These are phyloP conservation scores for Augiades crinisus DNA, from an alignment of 2,888 invertebrate species.

Conservation along the genomic window DNA sequence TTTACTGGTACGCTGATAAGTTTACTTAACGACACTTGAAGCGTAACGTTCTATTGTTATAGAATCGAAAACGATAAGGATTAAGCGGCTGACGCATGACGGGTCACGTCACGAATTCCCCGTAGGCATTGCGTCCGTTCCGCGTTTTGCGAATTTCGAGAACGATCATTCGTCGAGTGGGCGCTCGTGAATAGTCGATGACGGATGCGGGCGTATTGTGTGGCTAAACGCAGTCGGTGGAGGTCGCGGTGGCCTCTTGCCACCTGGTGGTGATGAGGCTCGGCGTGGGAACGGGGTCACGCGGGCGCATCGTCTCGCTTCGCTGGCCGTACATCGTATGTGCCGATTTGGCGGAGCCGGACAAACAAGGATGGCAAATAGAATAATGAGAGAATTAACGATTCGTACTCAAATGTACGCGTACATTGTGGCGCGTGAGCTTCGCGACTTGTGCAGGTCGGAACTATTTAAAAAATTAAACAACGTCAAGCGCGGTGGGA, in stretches of 20 bases:
- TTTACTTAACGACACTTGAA: constrained; percentile 9
- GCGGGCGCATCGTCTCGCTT: constrained; percentile 69
- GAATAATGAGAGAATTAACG: too few relatives aligned
- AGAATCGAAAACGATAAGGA: constrained; percentile 10
- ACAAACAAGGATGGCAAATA: constrained; percentile 22
- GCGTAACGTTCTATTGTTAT: constrained; percentile 22
- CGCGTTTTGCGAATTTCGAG: constrained; percentile 15
- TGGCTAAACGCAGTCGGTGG: constrained; percentile 41
- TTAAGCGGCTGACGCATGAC: constrained; percentile 6
- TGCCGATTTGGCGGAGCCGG: constrained; percentile 33
- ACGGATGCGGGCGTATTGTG: constrained; percentile 14
- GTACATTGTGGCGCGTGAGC: neutral
- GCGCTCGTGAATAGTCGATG: neutral
- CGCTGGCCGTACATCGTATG: constrained; percentile 46
- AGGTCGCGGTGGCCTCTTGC: constrained; percentile 50
- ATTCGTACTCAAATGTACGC: too few relatives aligned
- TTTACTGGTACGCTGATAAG: neutral
- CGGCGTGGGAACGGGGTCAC: constrained; percentile 74
- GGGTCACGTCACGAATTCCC: neutral
- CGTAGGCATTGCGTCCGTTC: constrained; percentile 9
- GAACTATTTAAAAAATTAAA: too few relatives aligned
- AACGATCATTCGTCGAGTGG: neutral
- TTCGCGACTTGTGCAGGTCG: too few relatives aligned
- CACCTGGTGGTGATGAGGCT: constrained; percentile 35
- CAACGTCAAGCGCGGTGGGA: too few relatives aligned